Conservation (phyloP, 2,888 invertebrate genomes). For the Caenorhabditis becei region DNA sequence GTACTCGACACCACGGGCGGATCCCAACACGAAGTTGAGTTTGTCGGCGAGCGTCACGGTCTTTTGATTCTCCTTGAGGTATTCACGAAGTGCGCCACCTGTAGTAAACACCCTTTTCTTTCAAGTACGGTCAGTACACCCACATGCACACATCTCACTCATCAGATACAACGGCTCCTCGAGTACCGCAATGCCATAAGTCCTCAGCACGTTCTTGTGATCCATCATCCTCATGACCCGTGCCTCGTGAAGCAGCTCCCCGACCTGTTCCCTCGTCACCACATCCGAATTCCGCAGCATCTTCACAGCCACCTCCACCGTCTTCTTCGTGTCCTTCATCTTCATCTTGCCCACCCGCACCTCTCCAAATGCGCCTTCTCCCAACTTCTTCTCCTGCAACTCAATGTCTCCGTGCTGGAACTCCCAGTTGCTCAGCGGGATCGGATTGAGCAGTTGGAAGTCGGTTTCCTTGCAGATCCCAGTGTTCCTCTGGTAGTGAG, state of each 20-base stretch:
- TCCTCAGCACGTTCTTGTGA: constrained; percentile 42
- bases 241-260: constrained; percentile 45
- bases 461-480: constrained; percentile 45
- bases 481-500: constrained; percentile 19
- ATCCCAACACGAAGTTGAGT: constrained; percentile 33
- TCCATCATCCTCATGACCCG: constrained; percentile 44
- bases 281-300: constrained; percentile 37
- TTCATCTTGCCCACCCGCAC: constrained; percentile 44
- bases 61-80: constrained; percentile 39
- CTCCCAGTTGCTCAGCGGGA: constrained; percentile 33
- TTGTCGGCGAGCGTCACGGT: constrained; percentile 30
- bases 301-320: constrained; percentile 44
- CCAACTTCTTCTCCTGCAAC: constrained; percentile 22
- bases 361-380: constrained; percentile 51
- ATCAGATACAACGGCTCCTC: constrained; percentile 41
- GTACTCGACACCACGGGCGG: constrained; percentile 60
- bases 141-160: constrained; percentile 39
- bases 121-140: no score
- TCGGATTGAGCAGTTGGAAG: constrained; percentile 23
- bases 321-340: constrained; percentile 21
- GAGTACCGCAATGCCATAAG: constrained; percentile 49
- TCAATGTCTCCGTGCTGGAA: constrained; percentile 34
- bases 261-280: constrained; percentile 25
- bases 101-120: no score
- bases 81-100: constrained; percentile 47